A percentile compares a stretch with the other conserved stretches of the same genome.
Evolutionary conservation across 2,797 vertebrate genomes (phyloP).

Genomic region (Balearica regulorum): DNA sequence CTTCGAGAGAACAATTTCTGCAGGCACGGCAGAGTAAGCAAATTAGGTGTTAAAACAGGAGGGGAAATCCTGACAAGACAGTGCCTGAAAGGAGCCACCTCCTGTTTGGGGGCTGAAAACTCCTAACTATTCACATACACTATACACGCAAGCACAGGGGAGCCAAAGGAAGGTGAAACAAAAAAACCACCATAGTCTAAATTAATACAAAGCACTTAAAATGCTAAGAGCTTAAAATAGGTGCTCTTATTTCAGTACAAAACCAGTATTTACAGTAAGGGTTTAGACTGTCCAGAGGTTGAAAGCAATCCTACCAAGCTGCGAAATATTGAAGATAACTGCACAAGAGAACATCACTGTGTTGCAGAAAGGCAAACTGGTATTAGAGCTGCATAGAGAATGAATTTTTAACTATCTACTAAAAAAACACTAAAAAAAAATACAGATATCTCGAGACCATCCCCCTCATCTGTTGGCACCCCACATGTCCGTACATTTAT

Average conservation of each 20-base stretch:
- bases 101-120: neutral
- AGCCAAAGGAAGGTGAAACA: neutral
- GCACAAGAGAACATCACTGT: neutral
- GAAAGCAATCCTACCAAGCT: neutral
- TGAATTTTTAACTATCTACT: neutral
- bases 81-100: neutral
- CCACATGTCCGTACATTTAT: neutral
- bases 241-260: neutral
- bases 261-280: neutral
- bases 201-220: neutral
- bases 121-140: neutral
- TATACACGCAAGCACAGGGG: rapidly evolving
- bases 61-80: neutral
- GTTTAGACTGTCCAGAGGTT: neutral
- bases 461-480: neutral
- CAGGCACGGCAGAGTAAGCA: neutral
- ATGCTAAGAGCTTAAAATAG: neutral
- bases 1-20: neutral
- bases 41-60: neutral
- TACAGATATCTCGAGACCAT: neutral
- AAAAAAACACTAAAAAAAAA: neutral
- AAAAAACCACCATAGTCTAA: neutral
- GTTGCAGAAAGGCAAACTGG: neutral
- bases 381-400: neutral
- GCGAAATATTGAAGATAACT: neutral